Base-by-base conservation (phyloP, 2,888 invertebrate species). In the Pachymerium ferrugineum region DNA sequence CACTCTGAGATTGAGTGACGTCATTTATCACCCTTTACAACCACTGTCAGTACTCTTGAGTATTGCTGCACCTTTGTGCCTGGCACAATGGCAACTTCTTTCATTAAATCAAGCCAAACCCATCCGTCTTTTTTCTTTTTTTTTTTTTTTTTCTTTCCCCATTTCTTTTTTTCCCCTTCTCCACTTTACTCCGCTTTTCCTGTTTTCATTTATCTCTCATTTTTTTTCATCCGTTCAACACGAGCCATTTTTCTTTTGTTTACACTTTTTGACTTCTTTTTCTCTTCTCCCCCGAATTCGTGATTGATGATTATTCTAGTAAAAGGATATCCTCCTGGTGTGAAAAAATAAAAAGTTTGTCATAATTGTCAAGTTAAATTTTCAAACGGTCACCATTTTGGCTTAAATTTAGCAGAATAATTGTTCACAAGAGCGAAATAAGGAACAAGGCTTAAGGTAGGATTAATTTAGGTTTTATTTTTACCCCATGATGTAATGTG, bases 11-110 rank as follows among this genome's bases (percentile, higher is more conserved):
- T 62, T 62, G 25, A 62, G 25, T 62, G 62, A 62, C 62, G 62
- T 62, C 62, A 62, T 62, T 62, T 62, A 62, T 62, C 62, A 62
- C 62, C 25, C 62, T 62, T 62, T 62, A 62, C 62, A 62, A 62
- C 62, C 62, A 62, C 62, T 62, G 62, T 62, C 62, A 62, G 28
- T 62, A 62, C 62, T 22, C 62, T 62, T n/a, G 62, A 62, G 62
- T 25, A 62, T 62, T 62, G 62, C 62, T 62, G 62, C 62, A 62
- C 62, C 62, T 62, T 62, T 62, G 62, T 62, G 62, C 62, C 25
- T 62, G 12, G 2, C 62, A 62, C 62, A 62, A 62, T 62, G 25
- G 62, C 62, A 62, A 62, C 62, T 62, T 62, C 62, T 62, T 62
- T 62, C 62, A 62, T 62, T 62, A 62, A 62, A 62, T 62, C 62